A percentile compares a stretch with the other conserved stretches of the same genome.
phyloP scores from a whole-genome alignment of 2,113 vertebrate genomes.

The Phalacrocorax pelagicus region DNA sequence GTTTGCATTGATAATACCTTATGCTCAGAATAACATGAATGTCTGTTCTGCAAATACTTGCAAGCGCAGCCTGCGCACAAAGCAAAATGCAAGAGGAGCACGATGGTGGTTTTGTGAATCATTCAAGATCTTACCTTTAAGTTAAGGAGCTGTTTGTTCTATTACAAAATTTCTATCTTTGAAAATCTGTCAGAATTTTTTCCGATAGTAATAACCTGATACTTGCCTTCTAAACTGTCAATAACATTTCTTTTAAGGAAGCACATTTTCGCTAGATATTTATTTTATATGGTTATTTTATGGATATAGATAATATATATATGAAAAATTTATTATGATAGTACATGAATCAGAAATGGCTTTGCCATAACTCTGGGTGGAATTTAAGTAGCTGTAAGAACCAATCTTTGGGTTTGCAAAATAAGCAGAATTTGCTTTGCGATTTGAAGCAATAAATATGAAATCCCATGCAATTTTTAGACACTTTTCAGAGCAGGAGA shows the following conservation, averaged over 20 bases:
- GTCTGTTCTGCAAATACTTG: background rate
- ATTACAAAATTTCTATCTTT: background rate
- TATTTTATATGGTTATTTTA: background rate
- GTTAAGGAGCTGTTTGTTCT: background rate
- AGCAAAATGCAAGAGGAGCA: background rate
- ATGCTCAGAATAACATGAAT: background rate
- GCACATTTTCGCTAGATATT: background rate
- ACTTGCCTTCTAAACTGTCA: background rate
- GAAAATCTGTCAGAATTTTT: background rate
- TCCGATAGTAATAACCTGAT: background rate
- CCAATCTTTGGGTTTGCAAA: background rate
- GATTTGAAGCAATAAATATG: background rate
- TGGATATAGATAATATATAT: background rate
- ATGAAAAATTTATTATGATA: background rate
- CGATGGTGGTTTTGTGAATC: background rate
- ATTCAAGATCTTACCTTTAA: background rate
- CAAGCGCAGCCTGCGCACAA: background rate
- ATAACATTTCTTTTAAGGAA: background rate
- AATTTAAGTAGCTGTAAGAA: background rate
- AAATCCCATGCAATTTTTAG: background rate
- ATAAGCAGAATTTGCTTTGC: background rate
- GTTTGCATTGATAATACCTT: background rate
- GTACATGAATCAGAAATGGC: background rate
- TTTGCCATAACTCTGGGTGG: background rate
- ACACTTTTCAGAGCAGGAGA: background rate